Base-by-base conservation (phyloP, 2,888 invertebrate species). In the Odontocolon sp. region DNA sequence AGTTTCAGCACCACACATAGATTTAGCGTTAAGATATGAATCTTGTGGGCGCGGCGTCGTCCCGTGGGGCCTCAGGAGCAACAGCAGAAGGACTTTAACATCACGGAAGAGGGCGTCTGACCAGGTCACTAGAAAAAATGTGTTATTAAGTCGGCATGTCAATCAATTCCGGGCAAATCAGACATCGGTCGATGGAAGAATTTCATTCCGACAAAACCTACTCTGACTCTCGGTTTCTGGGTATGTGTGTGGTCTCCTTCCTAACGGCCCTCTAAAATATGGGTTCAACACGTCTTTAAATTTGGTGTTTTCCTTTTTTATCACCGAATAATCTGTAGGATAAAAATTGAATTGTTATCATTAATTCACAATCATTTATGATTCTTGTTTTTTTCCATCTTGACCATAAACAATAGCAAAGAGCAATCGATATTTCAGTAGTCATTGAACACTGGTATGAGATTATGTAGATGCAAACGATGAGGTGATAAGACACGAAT, bases 261-360 rank as follows among this genome's bases (percentile, higher is more conserved):
- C 71, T 81, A 84, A 84, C 80, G 68, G 79, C 66, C 72, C 66
- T 56, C 77, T 82, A 82, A 84, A 84, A 84, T 82, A 78, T 80
- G 72, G 85, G 80, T 82, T 86, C 85, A 83, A 75, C 66, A 23
- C 36, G 70, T 61, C 77, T 77, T 73, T 47, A 45, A 78, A 50
- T 71, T 40, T n/a, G 36, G 36, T 33, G 11, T 36, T 8, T 2
- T 11, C 21, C n/a, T 47, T 33, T 63, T 63, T 5, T 11, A n/a
- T 11, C 21, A 16, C 16, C 33, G 23, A 21, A 36, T 36, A 33
- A 63, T 23, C 9, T 47, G 33, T 9, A 14, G 28, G 14, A 66
- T 21, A 21, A 33, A 18, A 18, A n/a, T 31, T 3, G 9, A 54
- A 31, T 33, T 11, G 21, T 18, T 16, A 38, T 36, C 54, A 3